Evolutionary conservation across 2,113 vertebrate species (phyloP).

Genomic region (Anguilla rostrata): DNA sequence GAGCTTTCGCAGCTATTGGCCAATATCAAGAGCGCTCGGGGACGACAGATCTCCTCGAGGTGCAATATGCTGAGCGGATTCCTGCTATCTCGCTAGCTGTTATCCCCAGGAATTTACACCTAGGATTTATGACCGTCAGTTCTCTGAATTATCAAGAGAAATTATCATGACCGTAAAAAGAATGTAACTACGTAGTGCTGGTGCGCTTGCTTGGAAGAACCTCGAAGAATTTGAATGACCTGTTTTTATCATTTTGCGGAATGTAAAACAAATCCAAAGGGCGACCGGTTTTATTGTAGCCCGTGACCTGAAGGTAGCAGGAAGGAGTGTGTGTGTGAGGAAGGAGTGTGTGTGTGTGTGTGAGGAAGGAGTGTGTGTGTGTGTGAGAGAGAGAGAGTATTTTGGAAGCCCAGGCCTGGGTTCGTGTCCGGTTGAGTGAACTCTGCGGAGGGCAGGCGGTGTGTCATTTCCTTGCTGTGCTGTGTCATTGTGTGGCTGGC

Average conservation of each 20-base stretch:
- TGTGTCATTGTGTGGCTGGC: background rate
- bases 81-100: background rate
- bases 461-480: conserved; percentile 10
- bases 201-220: background rate
- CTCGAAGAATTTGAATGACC: background rate
- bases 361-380: too few relatives aligned
- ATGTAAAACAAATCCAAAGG: background rate
- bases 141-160: background rate
- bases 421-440: background rate
- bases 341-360: too few relatives aligned
- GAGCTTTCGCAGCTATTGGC: background rate
- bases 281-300: background rate
- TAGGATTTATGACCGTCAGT: background rate
- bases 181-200: background rate
- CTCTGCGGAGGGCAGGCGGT: background rate
- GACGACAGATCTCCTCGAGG: background rate
- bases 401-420: background rate
- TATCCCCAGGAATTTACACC: background rate
- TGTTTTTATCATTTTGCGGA: background rate
- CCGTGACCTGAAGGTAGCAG: background rate
- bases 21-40: background rate
- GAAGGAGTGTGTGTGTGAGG: background rate
- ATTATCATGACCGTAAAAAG: background rate
- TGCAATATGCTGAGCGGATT: background rate
- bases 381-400: background rate